Percentiles rank a stretch among this genome's conserved stretches.
These are phyloP conservation scores for Psittacula echo DNA, from an alignment of 2,797 vertebrate genomes.

Conservation along the genomic window DNA sequence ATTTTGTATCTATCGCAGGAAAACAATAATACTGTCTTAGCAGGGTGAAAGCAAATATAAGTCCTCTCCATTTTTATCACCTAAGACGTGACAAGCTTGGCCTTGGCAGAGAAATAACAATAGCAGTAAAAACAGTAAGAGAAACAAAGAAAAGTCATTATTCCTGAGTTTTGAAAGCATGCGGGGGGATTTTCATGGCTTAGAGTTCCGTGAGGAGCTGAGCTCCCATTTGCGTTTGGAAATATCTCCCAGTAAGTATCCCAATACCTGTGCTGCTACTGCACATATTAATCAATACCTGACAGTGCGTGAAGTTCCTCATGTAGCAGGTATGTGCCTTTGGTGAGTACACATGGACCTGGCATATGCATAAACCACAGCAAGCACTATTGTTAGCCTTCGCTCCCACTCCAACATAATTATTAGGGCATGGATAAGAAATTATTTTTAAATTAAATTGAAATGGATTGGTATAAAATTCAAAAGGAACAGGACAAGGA, in stretches of 20 bases:
- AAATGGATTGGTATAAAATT: neutral
- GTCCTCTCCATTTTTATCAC: neutral
- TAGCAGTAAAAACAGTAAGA: neutral
- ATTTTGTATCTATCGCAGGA: neutral
- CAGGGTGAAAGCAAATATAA: neutral
- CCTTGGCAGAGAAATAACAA: neutral
- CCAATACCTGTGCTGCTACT: neutral
- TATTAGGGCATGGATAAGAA: neutral
- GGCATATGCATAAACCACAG: neutral
- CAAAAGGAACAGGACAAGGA: neutral
- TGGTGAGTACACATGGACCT: neutral
- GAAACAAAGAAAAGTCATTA: slow-evolving; percentile 2
- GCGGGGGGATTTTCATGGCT: neutral
- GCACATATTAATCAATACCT: neutral
- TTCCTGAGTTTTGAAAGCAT: neutral
- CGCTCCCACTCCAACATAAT: neutral
- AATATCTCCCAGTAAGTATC: neutral
- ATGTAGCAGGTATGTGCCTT: neutral
- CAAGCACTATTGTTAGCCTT: neutral
- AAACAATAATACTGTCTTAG: neutral
- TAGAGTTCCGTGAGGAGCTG: neutral
- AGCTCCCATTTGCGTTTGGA: neutral
- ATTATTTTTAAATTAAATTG: neutral
- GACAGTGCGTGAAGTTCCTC: neutral
- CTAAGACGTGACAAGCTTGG: neutral